These are phyloP conservation scores for Rhopalosiphum nymphaeae DNA, from an alignment of 2,888 invertebrate genomes.

Conservation along the genomic window DNA sequence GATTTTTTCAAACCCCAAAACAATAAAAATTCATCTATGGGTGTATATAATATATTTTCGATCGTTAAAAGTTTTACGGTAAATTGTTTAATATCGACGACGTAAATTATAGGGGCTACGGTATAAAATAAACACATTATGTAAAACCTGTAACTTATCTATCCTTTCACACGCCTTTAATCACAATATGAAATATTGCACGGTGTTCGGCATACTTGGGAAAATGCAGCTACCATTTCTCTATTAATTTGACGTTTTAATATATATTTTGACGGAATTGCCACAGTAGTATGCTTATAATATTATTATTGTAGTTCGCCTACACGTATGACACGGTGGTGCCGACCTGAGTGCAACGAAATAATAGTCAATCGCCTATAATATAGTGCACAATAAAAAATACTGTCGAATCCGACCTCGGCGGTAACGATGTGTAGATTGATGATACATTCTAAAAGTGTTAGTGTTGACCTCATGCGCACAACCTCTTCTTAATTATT, in stretches of 20 bases:
- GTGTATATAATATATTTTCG: background rate
- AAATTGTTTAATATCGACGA: background rate
- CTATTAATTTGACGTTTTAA: background rate
- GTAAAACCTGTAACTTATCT: background rate
- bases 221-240: background rate
- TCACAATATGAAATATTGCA: background rate
- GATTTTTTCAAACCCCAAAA: background rate
- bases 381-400: background rate
- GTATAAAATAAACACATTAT: background rate
- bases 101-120: background rate
- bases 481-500: conserved; percentile 18
- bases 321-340: background rate
- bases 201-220: background rate
- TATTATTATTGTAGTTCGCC: background rate
- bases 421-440: background rate
- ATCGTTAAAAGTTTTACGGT: background rate
- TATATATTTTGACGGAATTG: background rate
- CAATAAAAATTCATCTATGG: background rate
- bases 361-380: background rate
- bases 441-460: conserved; percentile 24
- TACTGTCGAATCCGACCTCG: conserved; percentile 29
- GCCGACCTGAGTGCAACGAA: background rate
- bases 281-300: background rate
- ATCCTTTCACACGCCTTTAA: background rate
- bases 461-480: conserved; percentile 18